A percentile compares a stretch with the other conserved stretches of the same genome.
These are phyloP conservation scores for Mesorhabditis spiculigera DNA, from an alignment of 2,888 invertebrate genomes.

Conservation along the genomic window DNA sequence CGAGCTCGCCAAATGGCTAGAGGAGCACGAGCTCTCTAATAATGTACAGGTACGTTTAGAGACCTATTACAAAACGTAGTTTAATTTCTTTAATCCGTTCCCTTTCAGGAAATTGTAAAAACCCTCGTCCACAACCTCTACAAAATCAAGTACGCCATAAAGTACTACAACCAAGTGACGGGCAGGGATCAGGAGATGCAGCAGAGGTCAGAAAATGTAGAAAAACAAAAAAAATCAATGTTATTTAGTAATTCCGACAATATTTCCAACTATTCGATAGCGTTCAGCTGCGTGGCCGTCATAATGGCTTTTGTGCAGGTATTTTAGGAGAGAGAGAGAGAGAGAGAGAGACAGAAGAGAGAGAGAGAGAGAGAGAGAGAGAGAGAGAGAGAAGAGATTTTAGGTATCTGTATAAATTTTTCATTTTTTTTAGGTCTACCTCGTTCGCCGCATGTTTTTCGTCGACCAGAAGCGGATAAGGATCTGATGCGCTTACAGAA, in stretches of 20 bases:
- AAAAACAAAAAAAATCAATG: background rate
- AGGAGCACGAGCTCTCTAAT: background rate
- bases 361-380: background rate
- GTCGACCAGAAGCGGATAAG: background rate
- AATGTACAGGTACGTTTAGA: background rate
- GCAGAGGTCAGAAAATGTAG: constrained; percentile 10
- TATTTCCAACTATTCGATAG: constrained; percentile 24
- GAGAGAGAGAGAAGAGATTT: background rate
- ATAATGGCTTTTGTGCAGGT: constrained; percentile 26
- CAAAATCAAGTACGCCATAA: constrained; percentile 33
- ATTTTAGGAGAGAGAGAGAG: background rate
- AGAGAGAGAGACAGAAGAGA: background rate
- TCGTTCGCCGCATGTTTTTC: constrained; percentile 1
- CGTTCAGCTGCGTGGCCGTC: constrained; percentile 21
- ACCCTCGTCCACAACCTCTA: constrained; percentile 29
- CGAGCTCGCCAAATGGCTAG: background rate
- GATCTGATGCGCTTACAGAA: background rate
- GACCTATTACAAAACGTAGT: background rate
- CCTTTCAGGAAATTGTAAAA: constrained; percentile 15
- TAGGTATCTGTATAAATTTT: background rate
- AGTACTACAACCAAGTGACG: constrained; percentile 28
- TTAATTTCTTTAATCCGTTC: background rate
- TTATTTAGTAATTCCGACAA: constrained; percentile 19
- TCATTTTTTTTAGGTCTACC: background rate
- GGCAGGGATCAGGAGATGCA: constrained; percentile 3